These are phyloP conservation scores for Halcyon leucocephala DNA, from an alignment of 2,797 vertebrate species.

Conservation along the genomic window DNA sequence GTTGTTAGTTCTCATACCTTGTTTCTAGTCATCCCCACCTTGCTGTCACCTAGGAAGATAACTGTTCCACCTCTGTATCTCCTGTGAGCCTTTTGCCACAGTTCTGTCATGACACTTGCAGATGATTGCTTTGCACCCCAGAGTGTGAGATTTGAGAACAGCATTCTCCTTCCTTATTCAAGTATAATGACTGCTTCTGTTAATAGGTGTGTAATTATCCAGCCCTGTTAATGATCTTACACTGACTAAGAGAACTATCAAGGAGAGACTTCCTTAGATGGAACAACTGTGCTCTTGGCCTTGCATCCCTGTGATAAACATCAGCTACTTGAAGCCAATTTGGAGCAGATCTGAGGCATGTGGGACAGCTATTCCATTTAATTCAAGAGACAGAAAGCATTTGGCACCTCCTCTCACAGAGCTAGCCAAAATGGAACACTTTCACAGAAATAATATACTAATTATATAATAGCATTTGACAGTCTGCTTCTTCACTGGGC, in stretches of 20 bases:
- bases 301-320: background rate
- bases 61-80: background rate
- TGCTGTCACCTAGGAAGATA: background rate
- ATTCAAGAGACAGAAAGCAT: background rate
- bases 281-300: background rate
- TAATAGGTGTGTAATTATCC: background rate
- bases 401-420: background rate
- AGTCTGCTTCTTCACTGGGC: background rate
- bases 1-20: accelerated
- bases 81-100: background rate
- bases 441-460: background rate
- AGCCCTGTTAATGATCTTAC: background rate
- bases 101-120: background rate
- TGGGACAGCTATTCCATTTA: background rate
- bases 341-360: background rate
- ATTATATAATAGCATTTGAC: background rate
- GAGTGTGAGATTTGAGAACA: background rate
- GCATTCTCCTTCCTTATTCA: background rate
- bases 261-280: background rate
- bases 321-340: background rate
- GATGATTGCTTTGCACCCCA: background rate
- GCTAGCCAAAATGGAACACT: background rate
- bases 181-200: background rate
- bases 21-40: background rate
- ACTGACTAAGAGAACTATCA: background rate